Evolutionary conservation across 1,140 invertebrate genomes (phyloP), one percentile per base, ranked within the genome.

Genomic region (fruit fly (Drosophila melanogaster)): DNA sequence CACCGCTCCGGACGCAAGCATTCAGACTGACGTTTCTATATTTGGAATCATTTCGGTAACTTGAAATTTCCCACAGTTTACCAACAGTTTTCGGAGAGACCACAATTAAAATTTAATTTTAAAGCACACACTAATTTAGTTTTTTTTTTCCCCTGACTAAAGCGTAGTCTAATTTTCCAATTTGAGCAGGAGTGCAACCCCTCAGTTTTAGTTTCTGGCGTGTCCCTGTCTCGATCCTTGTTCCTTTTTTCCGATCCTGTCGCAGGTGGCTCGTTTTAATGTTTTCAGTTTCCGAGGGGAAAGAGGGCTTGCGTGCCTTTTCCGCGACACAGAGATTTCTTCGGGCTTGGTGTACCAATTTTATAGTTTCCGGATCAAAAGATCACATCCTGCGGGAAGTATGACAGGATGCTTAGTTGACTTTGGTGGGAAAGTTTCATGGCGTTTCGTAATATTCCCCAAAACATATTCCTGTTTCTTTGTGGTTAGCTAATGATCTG

Each of bases 281-380:
- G 60, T 59, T 62, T 61, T 46, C 24, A 1, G 11, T 19, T 10
- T 54, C 22, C 10, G 33, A 62, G 30, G 30, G 47, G 47, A 38
- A 24, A n/a, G 14, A 26, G 41, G 61, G 56, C 53, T 85, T 84
- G 81, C 81, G 81, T 85, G 81, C 38, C 69, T 61, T 40, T 53
- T 35, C 65, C 64, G 35, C 33, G 50, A 61, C 72, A 81, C 57
- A 84, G 47, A 84, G 76, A 84, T 84, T 84, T 79, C 49, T 33
- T 61, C 65, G 47, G 72, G 61, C 17, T 69, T 55, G 24, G 49
- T 70, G 53, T 55, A 60, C 49, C 56, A 85, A 81, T 90, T 91
- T 91, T 84, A 89, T 85, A 75, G 89, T 90, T 91, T 91, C 87
- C 87, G 89, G 89, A 91, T 91, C 89, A 90, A 91, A 89, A 89